These are phyloP conservation scores for Natator depressus DNA, from an alignment of 2,113 vertebrate genomes.

Conservation along the genomic window DNA sequence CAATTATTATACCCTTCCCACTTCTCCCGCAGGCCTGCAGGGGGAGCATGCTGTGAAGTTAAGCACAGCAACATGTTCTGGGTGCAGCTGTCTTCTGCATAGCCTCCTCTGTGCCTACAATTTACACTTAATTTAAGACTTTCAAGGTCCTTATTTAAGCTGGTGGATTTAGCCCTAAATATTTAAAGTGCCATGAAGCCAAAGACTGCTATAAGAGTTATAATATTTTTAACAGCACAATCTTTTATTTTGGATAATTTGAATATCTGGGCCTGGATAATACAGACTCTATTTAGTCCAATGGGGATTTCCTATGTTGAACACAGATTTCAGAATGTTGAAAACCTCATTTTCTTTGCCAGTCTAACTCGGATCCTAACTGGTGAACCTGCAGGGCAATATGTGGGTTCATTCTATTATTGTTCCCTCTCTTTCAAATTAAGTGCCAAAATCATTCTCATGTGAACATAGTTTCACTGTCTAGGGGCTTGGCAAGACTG, in stretches of 20 bases:
- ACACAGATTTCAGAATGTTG: no score
- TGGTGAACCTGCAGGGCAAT: no score
- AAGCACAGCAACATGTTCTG: not conserved
- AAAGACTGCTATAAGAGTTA: no score
- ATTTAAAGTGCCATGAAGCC: rapidly evolving
- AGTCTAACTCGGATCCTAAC: no score
- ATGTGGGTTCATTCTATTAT: no score
- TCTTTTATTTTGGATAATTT: not conserved
- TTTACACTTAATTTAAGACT: rapidly evolving
- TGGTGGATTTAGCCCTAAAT: not conserved
- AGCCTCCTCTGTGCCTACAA: not conserved
- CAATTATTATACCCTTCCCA: not conserved
- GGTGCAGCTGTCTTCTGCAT: not conserved
- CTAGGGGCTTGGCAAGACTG: no score
- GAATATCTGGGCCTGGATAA: not conserved
- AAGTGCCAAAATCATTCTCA: no score
- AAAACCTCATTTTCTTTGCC: no score
- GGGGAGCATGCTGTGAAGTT: not conserved
- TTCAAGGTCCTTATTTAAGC: not conserved
- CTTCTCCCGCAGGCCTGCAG: not conserved
- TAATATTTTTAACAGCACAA: not conserved
- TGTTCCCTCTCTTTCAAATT: no score
- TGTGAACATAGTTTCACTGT: no score
- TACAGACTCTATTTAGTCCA: not conserved
- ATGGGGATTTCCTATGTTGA: no score